Evolutionary conservation across 2,888 invertebrate species (phyloP).

Genomic region (Drosophila nr. medialis): DNA sequence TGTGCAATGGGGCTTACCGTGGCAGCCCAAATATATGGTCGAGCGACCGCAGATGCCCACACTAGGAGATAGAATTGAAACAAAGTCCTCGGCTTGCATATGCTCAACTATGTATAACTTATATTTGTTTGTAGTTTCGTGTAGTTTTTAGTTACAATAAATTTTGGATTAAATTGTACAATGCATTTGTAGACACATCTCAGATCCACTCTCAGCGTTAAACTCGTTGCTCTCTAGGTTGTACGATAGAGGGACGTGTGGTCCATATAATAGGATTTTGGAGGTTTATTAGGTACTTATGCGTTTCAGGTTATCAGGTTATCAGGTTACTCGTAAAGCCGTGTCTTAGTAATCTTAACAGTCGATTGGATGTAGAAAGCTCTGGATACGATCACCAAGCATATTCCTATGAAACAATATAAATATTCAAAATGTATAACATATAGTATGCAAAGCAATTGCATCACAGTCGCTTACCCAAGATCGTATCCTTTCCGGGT

Average conservation of each 20-base stretch:
- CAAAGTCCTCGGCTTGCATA: constrained; percentile 26
- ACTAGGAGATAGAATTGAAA: constrained; percentile 8
- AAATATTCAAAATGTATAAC: too few species aligned
- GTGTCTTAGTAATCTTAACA: constrained; percentile 31
- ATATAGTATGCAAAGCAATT: neutral
- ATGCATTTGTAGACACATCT: constrained; percentile 45
- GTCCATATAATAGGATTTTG: constrained; percentile 14
- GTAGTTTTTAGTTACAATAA: constrained; percentile 67
- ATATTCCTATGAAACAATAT: constrained; percentile 30
- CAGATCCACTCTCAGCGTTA: constrained; percentile 50
- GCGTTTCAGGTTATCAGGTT: constrained; percentile 40
- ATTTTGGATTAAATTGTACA: constrained; percentile 65
- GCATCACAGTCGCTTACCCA: constrained; percentile 34
- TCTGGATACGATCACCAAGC: constrained; percentile 40
- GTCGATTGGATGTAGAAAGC: constrained; percentile 47
- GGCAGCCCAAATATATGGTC: constrained; percentile 28
- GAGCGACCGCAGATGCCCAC: constrained; percentile 15
- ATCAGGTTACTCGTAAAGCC: constrained; percentile 21
- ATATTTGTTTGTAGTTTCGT: constrained; percentile 51
- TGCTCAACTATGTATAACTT: constrained; percentile 64
- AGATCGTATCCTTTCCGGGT: constrained; percentile 43
- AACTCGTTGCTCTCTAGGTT: constrained; percentile 51
- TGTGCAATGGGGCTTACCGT: neutral
- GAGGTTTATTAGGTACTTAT: constrained; percentile 42
- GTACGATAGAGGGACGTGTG: constrained; percentile 14